Conservation (phyloP, 2,888 invertebrate genomes). For the Phalera bucephala region DNA sequence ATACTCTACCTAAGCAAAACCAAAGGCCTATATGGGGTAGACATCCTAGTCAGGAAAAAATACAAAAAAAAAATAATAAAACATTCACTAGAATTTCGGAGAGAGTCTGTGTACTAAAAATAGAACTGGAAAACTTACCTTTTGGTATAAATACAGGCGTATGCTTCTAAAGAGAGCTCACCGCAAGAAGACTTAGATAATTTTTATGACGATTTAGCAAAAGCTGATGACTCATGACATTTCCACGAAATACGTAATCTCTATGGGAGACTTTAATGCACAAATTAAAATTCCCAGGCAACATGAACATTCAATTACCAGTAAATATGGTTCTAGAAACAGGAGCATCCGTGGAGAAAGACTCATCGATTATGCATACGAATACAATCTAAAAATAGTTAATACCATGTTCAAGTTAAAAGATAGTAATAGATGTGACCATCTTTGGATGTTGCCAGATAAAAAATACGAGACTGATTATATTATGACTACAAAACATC, state of each 20-base stretch:
- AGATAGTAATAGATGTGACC: background rate
- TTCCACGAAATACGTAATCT: background rate
- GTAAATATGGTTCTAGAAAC: conserved; percentile 1
- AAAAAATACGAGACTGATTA: conserved; percentile 6
- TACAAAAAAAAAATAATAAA: background rate
- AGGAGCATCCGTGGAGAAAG: conserved; percentile 2
- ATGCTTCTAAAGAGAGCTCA: conserved; percentile 4
- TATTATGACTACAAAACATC: conserved; percentile 4
- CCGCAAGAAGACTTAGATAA: conserved; percentile 4
- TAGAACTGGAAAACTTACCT: background rate
- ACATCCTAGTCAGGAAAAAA: background rate
- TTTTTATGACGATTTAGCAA: conserved; percentile 6
- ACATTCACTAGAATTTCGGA: conserved; percentile 2
- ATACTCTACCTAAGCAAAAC: background rate
- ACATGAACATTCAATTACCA: background rate
- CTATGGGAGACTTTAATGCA: too few relatives aligned
- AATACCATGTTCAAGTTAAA: conserved; percentile 5
- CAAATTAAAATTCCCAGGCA: background rate
- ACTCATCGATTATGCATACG: conserved; percentile 4
- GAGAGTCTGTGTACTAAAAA: background rate
- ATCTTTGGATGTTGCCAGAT: conserved; percentile 1
- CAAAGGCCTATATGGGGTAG: background rate
- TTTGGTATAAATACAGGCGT: conserved; percentile 4
- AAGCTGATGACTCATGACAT: conserved; percentile 6
- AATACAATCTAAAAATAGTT: conserved; percentile 4